Evolutionary conservation across 2,888 invertebrate species (phyloP), one percentile per base, ranked within the genome.

Genomic region (Archips xylosteana): DNA sequence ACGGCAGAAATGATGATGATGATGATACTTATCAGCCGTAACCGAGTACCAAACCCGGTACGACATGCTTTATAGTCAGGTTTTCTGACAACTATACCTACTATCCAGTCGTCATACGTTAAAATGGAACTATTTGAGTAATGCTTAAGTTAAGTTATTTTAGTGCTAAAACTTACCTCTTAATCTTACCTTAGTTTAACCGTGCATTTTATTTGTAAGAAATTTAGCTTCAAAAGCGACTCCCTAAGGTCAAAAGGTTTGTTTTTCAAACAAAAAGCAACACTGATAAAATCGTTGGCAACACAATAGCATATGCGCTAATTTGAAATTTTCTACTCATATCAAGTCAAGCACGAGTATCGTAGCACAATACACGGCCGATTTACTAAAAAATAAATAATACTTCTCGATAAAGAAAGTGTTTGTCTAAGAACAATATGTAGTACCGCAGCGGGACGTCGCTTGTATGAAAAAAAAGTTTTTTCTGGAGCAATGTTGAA

Each of bases 341-440:
- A 91, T 86, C 89, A 91, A 91, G 89, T 92, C 92, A 89, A 92
- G 84, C 93, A 91, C 84, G 86, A 89, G 85, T 87, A 88, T 83
- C 79, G 77, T 74, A 82, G 80, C 64, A 90, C 89, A 91, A 91
- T 86, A 82, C 85, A 77, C 79, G 84, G 85, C 82, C 82, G 86
- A 88, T 89, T 86, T 85, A 86, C 83, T 87, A 89, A 90, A 92
- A 90, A 90, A 91, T 85, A 87, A 87, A 90, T 89, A 91, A 89
- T 85, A 79, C 82, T 87, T 87, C 89, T 89, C 86, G 80, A 82
- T 87, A 86, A 92, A 89, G 90, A 93, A 92, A 92, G 91, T 93
- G 92, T 94, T 94, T 94, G 93, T 94, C 88, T 90, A 92, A 93
- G 94, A 93, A 94, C 93, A 94, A 93, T 89, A 85, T 81, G 81